A percentile compares a stretch with the other conserved stretches of the same genome.
Evolutionary conservation across 2,888 invertebrate species (phyloP).

Genomic region (Ennomos fuscantarius): DNA sequence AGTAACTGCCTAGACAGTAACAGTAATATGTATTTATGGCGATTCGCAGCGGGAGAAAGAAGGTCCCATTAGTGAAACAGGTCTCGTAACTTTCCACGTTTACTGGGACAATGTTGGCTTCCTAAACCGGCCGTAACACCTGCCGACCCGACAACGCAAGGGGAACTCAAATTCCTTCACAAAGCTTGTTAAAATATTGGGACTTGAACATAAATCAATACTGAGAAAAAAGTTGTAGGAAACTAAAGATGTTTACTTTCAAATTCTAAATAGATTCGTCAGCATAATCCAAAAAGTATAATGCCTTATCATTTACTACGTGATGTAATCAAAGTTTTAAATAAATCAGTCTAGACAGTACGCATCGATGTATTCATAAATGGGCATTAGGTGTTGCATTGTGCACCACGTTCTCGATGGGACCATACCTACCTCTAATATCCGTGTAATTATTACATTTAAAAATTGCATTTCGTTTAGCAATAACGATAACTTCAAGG

Average conservation of each 20-base stretch:
- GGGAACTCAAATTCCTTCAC: slow-evolving; percentile 55
- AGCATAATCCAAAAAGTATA: slow-evolving; percentile 3
- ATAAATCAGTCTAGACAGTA: too few relatives aligned
- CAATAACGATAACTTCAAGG: slow-evolving; percentile 21
- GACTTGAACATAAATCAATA: slow-evolving; percentile 32
- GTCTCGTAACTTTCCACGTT: slow-evolving; percentile 61
- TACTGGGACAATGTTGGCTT: slow-evolving; percentile 55
- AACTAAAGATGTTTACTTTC: slow-evolving; percentile 1
- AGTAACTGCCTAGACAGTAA: slow-evolving; percentile 35
- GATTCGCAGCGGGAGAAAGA: slow-evolving; percentile 39
- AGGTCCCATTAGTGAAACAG: slow-evolving; percentile 57
- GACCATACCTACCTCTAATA: too few relatives aligned
- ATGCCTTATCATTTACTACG: neutral
- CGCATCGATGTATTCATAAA: too few relatives aligned
- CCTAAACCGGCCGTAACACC: slow-evolving; percentile 65
- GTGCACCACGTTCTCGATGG: too few relatives aligned
- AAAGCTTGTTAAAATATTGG: slow-evolving; percentile 47
- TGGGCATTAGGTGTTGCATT: too few relatives aligned
- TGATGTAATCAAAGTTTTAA: too few relatives aligned
- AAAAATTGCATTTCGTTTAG: slow-evolving; percentile 12
- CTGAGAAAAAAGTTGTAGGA: slow-evolving; percentile 8
- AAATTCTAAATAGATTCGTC: slow-evolving; percentile 6
- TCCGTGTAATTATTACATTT: neutral
- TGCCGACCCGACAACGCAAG: slow-evolving; percentile 54
- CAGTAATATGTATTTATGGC: slow-evolving; percentile 39